A percentile compares a stretch with the other conserved stretches of the same genome.
phyloP scores from a whole-genome alignment of 2,797 vertebrate species.

The Tokudaia muenninki region DNA sequence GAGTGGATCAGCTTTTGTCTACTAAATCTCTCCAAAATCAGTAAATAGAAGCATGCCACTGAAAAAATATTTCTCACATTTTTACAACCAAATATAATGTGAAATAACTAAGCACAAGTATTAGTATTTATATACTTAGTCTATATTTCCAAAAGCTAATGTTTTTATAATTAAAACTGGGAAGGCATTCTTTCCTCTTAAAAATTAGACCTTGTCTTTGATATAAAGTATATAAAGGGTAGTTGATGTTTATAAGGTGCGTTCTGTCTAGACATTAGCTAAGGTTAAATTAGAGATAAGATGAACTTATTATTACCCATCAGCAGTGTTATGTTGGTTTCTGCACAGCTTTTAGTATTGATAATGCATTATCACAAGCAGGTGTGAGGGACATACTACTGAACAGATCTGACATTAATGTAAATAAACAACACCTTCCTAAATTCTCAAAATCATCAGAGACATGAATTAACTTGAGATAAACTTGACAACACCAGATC shows the following conservation, averaged over 20 bases:
- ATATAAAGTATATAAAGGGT: constrained; percentile 10
- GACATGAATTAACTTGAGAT: constrained; percentile 18
- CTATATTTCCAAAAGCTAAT: constrained; percentile 49
- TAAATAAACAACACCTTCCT: constrained; percentile 54
- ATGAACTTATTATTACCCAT: constrained; percentile 48
- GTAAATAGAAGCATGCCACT: constrained; percentile 63
- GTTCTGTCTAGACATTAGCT: constrained; percentile 43
- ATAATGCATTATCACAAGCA: constrained; percentile 36
- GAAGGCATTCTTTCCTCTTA: constrained; percentile 58
- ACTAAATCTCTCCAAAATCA: background rate
- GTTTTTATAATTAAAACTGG: constrained; percentile 70
- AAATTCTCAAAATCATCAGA: constrained; percentile 50
- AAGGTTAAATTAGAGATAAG: constrained; percentile 55
- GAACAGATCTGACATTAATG: constrained; percentile 12
- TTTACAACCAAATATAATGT: constrained; percentile 68
- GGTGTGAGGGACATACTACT: constrained; percentile 44
- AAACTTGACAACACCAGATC: constrained; percentile 1
- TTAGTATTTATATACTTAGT: constrained; percentile 63
- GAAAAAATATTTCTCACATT: constrained; percentile 52
- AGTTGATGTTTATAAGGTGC: background rate
- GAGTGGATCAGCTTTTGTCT: constrained; percentile 51
- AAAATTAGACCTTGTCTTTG: constrained; percentile 61
- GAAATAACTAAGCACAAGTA: constrained; percentile 47
- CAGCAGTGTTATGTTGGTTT: constrained; percentile 47
- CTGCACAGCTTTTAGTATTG: constrained; percentile 51